Evolutionary conservation across 2,888 invertebrate genomes (phyloP), one percentile per base, ranked within the genome.

Genomic region (Bugula neritina): DNA sequence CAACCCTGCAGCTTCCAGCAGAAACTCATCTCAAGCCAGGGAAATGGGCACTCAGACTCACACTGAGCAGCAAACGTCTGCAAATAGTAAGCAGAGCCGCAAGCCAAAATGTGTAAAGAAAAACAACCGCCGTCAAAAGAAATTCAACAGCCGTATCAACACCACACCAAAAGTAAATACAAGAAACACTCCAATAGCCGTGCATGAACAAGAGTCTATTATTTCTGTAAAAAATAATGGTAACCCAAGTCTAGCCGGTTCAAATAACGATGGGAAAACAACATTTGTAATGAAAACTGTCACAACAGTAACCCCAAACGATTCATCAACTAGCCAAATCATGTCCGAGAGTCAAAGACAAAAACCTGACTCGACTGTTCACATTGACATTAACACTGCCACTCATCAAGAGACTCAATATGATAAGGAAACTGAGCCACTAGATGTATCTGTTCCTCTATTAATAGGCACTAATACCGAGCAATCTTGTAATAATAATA

Each of bases 251-350:
- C 10, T 43, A 43, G 43, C 3, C 17, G 43, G 10, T 43, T 17
- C 43, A 17, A 43, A 43, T 17, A 43, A 63, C 5, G 2, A 31
- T 13, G 10, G n/a, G 13, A 63, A 31, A 34, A 10, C 63, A 34
- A n/a, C 10, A n/a, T n/a, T 63, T 21, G 63, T 63, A n/a, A 63
- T 63, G 63, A 63, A 34, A 31, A 63, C 63, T 29, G 63, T 63
- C 2, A 63, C 63, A 25, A 63, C 63, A 13, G 63, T 63, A 29
- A 63, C 63, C 10, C 27, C 63, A 34, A 63, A 21, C 13, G 10
- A 21, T 63, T 21, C n/a, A 57, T 10, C 57, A 23, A 23, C 5
- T 13, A 5, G n/a, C 5, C 31, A 25, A 13, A 31, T 13, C 31
- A n/a, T 29, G 5, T 17, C 21, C 3, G 63, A 63, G 13, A 27